These are phyloP conservation scores for Andricus quercusramuli DNA, from an alignment of 2,888 invertebrate species.

Conservation along the genomic window DNA sequence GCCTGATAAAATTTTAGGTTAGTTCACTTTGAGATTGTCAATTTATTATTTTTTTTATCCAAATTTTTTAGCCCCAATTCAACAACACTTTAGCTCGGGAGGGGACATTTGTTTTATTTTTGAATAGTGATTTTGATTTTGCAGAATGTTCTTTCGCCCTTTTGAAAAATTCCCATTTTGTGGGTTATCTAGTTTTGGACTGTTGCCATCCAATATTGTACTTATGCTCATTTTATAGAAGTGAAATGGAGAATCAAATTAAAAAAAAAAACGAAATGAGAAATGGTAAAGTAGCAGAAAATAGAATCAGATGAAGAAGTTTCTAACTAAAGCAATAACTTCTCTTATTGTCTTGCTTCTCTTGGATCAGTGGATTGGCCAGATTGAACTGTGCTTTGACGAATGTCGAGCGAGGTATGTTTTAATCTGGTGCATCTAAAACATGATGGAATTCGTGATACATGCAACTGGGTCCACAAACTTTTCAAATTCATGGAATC, in stretches of 20 bases:
- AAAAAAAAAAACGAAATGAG: neutral
- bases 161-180: too few relatives aligned
- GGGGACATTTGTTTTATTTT: too few relatives aligned
- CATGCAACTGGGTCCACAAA: neutral
- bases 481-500: too few relatives aligned
- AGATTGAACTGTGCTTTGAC: constrained; percentile 14
- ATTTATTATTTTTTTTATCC: too few relatives aligned
- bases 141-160: too few relatives aligned
- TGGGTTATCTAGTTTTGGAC: too few relatives aligned
- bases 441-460: constrained; percentile 6
- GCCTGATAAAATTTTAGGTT: too few relatives aligned
- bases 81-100: too few relatives aligned
- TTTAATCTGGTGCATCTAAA: constrained; percentile 20
- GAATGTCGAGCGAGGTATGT: constrained; percentile 13
- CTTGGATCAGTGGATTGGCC: neutral
- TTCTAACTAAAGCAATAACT: neutral
- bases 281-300: neutral
- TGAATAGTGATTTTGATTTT: too few relatives aligned
- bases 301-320: neutral
- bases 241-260: neutral
- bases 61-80: too few relatives aligned
- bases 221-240: neutral
- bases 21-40: too few relatives aligned
- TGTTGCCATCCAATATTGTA: too few relatives aligned
- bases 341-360: neutral